phyloP scores from a whole-genome alignment of 2,797 vertebrate species.

The Sardinella longiceps region DNA sequence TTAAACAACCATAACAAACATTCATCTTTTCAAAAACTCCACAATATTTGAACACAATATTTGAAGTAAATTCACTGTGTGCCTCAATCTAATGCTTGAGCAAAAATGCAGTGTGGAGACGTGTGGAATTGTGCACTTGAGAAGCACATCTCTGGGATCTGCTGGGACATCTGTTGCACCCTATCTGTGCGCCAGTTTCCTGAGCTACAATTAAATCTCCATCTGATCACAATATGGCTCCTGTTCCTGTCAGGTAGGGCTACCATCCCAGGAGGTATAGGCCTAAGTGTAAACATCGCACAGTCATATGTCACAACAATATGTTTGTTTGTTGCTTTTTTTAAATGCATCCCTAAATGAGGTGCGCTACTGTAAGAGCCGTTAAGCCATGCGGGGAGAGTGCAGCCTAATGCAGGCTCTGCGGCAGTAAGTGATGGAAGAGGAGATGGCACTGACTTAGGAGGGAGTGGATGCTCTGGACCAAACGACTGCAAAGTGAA shows the following conservation, averaged over 20 bases:
- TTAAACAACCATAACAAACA: background rate
- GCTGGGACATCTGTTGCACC: constrained; percentile 23
- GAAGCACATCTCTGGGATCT: constrained; percentile 21
- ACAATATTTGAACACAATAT: background rate
- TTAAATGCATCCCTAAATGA: background rate
- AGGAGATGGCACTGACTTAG: background rate
- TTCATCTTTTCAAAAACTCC: background rate
- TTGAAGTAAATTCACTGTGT: background rate
- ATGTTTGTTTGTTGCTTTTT: background rate
- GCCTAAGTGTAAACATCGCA: background rate
- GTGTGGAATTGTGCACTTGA: too few relatives aligned
- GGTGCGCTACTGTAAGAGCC: background rate
- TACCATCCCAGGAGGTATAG: background rate
- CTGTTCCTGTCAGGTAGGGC: background rate
- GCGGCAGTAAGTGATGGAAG: background rate
- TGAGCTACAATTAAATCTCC: constrained; percentile 12
- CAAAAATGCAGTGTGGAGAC: too few relatives aligned
- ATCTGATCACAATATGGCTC: background rate
- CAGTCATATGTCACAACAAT: background rate
- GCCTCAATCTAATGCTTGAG: background rate
- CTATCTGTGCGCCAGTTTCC: background rate
- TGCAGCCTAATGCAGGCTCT: background rate
- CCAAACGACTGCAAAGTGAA: background rate
- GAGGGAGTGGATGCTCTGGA: background rate
- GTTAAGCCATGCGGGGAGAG: background rate